Conservation (phyloP, 2,888 invertebrate species). For the Cryptus armator region DNA sequence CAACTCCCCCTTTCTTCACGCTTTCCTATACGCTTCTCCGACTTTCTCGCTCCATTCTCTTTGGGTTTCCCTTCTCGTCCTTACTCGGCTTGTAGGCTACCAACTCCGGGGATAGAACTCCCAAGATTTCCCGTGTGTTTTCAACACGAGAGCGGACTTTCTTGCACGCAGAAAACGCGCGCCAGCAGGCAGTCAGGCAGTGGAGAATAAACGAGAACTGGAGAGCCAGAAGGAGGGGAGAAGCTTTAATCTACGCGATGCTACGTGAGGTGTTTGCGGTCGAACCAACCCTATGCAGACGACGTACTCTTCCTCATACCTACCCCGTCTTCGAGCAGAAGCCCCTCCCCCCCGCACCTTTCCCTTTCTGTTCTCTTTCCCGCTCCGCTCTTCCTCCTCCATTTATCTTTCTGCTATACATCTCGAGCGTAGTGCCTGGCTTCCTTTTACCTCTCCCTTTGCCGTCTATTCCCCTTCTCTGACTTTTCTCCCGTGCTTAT, state of each 20-base stretch:
- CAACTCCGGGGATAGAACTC: slow-evolving; percentile 52
- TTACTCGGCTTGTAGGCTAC: slow-evolving; percentile 45
- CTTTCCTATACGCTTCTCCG: slow-evolving; percentile 1
- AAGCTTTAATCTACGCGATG: slow-evolving; percentile 81
- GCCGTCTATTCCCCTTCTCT: slow-evolving; percentile 36
- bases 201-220: slow-evolving; percentile 61
- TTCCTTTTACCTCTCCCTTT: slow-evolving; percentile 24
- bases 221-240: slow-evolving; percentile 40
- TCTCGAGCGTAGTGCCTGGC: slow-evolving; percentile 2
- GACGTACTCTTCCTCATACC: slow-evolving; percentile 59
- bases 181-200: slow-evolving; percentile 46
- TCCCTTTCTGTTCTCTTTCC: slow-evolving; percentile 44
- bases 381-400: slow-evolving; percentile 54
- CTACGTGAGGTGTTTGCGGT: slow-evolving; percentile 82
- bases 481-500: slow-evolving; percentile 12
- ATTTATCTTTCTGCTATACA: slow-evolving; percentile 54
- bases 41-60: slow-evolving; percentile 45
- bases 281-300: slow-evolving; percentile 76
- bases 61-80: slow-evolving; percentile 41
- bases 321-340: slow-evolving; percentile 43
- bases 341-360: slow-evolving; percentile 35
- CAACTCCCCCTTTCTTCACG: neutral
- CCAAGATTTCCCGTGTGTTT: slow-evolving; percentile 81
- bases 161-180: slow-evolving; percentile 47
- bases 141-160: slow-evolving; percentile 68